phyloP scores from a whole-genome alignment of 2,113 vertebrate genomes.

The Carassius carassius region DNA sequence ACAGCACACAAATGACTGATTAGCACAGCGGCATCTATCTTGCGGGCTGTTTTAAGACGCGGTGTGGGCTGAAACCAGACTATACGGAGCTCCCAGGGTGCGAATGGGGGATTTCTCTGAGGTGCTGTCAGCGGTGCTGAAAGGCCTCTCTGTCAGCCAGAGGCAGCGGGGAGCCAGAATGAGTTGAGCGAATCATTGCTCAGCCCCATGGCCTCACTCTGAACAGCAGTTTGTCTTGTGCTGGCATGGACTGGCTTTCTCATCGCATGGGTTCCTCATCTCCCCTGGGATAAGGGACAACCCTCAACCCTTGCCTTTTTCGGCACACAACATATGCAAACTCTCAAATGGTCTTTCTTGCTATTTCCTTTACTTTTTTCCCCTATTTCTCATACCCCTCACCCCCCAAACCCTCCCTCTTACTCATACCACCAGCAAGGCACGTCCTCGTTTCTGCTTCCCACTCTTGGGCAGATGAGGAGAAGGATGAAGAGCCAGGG shows the following conservation, averaged over 20 bases:
- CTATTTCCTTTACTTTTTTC: slow-evolving; percentile 56
- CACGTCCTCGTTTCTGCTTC: slow-evolving; percentile 78
- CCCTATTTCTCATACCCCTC: slow-evolving; percentile 73
- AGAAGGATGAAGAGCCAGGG: slow-evolving; percentile 78
- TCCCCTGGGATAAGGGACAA: slow-evolving; percentile 29
- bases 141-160: slow-evolving; percentile 55
- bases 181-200: slow-evolving; percentile 48
- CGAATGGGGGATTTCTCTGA: slow-evolving; percentile 48
- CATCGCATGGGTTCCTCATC: slow-evolving; percentile 43
- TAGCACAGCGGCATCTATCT: slow-evolving; percentile 59
- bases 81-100: slow-evolving; percentile 51
- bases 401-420: slow-evolving; percentile 62
- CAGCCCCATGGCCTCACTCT: slow-evolving; percentile 37
- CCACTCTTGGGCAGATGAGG: slow-evolving; percentile 77
- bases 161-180: slow-evolving; percentile 43
- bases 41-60: slow-evolving; percentile 49
- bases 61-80: slow-evolving; percentile 54
- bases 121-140: slow-evolving; percentile 56
- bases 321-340: neutral
- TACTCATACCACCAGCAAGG: slow-evolving; percentile 80
- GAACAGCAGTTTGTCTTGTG: slow-evolving; percentile 55
- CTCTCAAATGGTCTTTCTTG: neutral
- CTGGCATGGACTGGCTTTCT: slow-evolving; percentile 49
- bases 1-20: slow-evolving; percentile 57
- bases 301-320: slow-evolving; percentile 51